Conservation (phyloP, 1,140 invertebrate genomes). For the Eupristina koningsbergeri region DNA sequence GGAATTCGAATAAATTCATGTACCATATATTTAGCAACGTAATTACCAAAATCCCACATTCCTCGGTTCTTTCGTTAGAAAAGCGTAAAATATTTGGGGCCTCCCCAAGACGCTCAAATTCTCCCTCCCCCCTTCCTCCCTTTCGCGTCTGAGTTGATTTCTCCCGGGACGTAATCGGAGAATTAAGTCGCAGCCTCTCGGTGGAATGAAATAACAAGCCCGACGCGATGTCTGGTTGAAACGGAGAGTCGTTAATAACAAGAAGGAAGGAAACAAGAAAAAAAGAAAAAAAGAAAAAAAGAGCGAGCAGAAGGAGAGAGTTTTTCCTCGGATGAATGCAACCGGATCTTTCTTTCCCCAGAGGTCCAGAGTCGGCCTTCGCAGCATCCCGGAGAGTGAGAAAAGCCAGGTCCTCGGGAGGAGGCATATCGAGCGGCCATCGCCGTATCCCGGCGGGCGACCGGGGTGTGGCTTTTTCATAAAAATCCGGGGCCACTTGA, state of each 20-base stretch:
- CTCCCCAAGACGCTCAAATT: conserved; percentile 5
- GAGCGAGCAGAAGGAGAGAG: too few relatives aligned
- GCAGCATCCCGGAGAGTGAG: background rate
- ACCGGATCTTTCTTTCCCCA: conserved; percentile 33
- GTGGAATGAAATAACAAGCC: conserved; percentile 46
- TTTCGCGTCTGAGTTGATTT: conserved; percentile 24
- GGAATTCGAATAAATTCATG: conserved; percentile 32
- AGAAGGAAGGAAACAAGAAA: conserved; percentile 1
- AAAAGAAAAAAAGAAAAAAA: too few relatives aligned
- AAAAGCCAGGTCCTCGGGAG: conserved; percentile 19
- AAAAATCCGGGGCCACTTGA: conserved; percentile 28
- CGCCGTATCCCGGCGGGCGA: background rate
- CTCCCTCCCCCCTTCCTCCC: too few relatives aligned
- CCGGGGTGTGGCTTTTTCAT: conserved; percentile 48
- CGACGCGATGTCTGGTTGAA: background rate
- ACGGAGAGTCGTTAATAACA: conserved; percentile 35
- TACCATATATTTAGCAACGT: conserved; percentile 13
- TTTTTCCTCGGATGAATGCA: conserved; percentile 29
- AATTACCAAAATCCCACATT: conserved; percentile 38
- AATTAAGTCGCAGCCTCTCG: conserved; percentile 41
- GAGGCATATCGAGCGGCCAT: conserved; percentile 31
- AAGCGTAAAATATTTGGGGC: background rate
- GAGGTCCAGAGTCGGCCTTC: conserved; percentile 7
- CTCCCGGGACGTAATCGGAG: conserved; percentile 46
- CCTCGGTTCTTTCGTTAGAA: background rate